phyloP scores from a whole-genome alignment of 2,888 invertebrate genomes.

The Temnothorax ravouxi region DNA sequence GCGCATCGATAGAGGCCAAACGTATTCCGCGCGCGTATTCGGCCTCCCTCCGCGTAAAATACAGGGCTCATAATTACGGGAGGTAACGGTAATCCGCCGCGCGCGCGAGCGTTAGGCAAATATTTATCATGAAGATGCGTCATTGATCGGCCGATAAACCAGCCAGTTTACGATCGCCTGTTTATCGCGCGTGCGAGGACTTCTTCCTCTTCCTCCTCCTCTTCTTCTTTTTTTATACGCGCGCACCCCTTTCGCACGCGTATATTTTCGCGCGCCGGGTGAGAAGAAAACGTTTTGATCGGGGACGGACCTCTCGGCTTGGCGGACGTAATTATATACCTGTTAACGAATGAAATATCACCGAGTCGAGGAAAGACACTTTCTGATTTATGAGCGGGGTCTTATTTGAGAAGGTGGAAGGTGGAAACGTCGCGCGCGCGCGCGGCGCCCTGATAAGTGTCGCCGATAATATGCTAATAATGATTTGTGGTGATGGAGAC shows the following conservation, averaged over 20 bases:
- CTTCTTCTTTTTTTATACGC: background rate
- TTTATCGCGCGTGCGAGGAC: conserved; percentile 25
- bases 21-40: background rate
- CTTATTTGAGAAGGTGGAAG: conserved; percentile 73
- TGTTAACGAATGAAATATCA: conserved; percentile 84
- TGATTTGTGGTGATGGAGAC: conserved; percentile 81
- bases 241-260: conserved; percentile 13
- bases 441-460: conserved; percentile 80
- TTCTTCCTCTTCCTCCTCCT: background rate
- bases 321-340: conserved; percentile 81
- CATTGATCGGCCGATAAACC: conserved; percentile 48
- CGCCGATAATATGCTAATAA: conserved; percentile 84
- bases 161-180: conserved; percentile 36
- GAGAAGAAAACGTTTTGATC: conserved; percentile 70
- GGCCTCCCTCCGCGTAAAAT: background rate
- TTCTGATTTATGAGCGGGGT: conserved; percentile 79
- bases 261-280: conserved; percentile 51
- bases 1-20: background rate
- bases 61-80: conserved; percentile 28
- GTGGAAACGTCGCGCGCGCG: conserved; percentile 64
- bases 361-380: conserved; percentile 77
- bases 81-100: conserved; percentile 32
- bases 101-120: conserved; percentile 37
- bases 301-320: conserved; percentile 56
- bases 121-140: conserved; percentile 53